A percentile compares a stretch with the other conserved stretches of the same genome.
Evolutionary conservation across 2,888 invertebrate species (phyloP).

Genomic region (Neria commutata): DNA sequence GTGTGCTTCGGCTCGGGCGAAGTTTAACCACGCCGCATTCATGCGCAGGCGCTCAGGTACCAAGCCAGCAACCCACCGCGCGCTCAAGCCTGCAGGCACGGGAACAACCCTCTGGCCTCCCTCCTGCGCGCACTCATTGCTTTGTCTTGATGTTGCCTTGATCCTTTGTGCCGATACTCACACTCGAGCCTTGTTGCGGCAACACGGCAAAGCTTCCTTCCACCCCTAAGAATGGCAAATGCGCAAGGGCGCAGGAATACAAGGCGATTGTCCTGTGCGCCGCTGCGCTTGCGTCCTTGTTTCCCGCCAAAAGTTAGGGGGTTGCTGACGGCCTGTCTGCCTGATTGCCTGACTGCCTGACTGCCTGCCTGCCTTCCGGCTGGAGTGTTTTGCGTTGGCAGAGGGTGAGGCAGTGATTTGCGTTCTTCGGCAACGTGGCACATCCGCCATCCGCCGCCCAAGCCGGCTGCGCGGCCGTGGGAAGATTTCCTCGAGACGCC

Average conservation of each 20-base stretch:
- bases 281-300: neutral
- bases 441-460: too few species aligned
- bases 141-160: neutral
- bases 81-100: too few species aligned
- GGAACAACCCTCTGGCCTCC: neutral
- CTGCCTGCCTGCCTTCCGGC: neutral
- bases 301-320: slow-evolving; percentile 7
- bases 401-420: slow-evolving; percentile 39
- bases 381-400: slow-evolving; percentile 23
- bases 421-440: slow-evolving; percentile 19
- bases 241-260: neutral
- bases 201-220: neutral
- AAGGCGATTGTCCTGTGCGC: neutral
- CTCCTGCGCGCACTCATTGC: neutral
- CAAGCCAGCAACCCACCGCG: neutral
- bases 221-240: neutral
- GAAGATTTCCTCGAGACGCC: slow-evolving; percentile 47
- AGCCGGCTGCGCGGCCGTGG: slow-evolving; percentile 45
- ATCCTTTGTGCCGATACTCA: too few species aligned
- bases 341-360: neutral
- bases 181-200: too few species aligned
- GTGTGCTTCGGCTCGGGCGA: too few species aligned
- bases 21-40: slow-evolving; percentile 16
- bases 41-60: slow-evolving; percentile 23
- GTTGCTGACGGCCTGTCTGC: neutral